Base-by-base conservation (phyloP, 2,113 vertebrate species). In the Amphiprion ocellaris region DNA sequence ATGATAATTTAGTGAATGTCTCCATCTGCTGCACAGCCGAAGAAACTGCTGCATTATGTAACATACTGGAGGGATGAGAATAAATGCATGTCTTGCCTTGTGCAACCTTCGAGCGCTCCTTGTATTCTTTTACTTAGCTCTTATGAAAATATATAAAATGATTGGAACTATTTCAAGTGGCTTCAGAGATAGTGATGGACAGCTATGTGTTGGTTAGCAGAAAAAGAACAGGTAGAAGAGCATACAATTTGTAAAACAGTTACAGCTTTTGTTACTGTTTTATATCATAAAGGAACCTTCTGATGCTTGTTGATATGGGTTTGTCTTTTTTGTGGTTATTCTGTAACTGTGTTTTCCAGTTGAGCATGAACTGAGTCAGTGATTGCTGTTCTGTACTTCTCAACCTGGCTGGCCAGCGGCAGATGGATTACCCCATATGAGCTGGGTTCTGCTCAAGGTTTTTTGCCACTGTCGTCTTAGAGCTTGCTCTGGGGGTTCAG, bases 11-110 rank as follows among this genome's bases (percentile, higher is more conserved):
- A 69, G 83, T 61, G 74, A 71, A 86, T 86, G 87, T 82, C 92
- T 86, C 92, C 94, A 91, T 86, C 94, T 93, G 77, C 89, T 93
- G 93, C 24, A 59, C 49, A 9, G 1, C 2, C 17, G 14, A 6
- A 9, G 56, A 33, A 87, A 89, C 68, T 84, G 70, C 85, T 52
- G 64, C 26, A 56, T 84, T 83, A 82, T 77, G 82, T 68, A 88
- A 82, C 60, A 14, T 6, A 47, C 8, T 54, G 10, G 49, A 78
- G 28, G 47, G 28, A 12, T 5, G 0, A 30, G 10, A 0, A 17
- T 1, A 17, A 41, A 19, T 3, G 61, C 49, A 15, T 63, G 49
- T 72, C 16, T 44, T n/a, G 24, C 46, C 21, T 50, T 74, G 73
- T 72, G 47, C 37, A 68, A 9, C 59, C 30, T 62, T 79, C 41